Conservation (phyloP, 2,113 vertebrate genomes). For the Ploceus nigricollis region DNA sequence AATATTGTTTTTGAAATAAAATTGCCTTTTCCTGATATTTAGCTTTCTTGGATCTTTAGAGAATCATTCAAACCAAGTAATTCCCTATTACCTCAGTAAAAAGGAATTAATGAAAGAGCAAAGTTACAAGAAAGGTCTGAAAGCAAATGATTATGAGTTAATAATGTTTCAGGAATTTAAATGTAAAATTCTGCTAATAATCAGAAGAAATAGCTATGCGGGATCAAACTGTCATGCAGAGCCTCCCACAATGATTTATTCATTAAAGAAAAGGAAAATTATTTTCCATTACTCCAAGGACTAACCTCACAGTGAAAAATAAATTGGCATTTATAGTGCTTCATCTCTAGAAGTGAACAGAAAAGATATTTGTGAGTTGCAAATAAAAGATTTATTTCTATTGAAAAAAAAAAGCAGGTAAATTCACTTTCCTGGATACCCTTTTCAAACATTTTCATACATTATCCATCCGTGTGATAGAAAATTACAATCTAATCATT, state of each 20-base stretch:
- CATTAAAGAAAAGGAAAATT: conserved; percentile 42
- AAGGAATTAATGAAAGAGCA: conserved; percentile 45
- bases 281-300: conserved; percentile 39
- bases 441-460: neutral
- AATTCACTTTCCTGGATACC: neutral
- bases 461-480: neutral
- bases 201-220: conserved; percentile 5
- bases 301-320: conserved; percentile 29
- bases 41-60: neutral
- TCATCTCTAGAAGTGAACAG: neutral
- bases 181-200: conserved; percentile 19
- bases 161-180: conserved; percentile 47
- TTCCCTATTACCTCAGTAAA: conserved; percentile 6
- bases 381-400: conserved; percentile 2
- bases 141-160: conserved; percentile 53
- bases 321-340: conserved; percentile 46
- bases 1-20: conserved; percentile 35
- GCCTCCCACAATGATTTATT: conserved; percentile 5
- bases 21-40: neutral
- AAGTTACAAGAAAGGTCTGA: conserved; percentile 54
- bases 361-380: neutral
- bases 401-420: neutral
- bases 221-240: conserved; percentile 30
- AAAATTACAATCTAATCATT: neutral
- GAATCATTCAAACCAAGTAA: conserved; percentile 52